Evolutionary conservation across 2,888 invertebrate genomes (phyloP), one percentile per base, ranked within the genome.

Genomic region (Hyposoter didymator): DNA sequence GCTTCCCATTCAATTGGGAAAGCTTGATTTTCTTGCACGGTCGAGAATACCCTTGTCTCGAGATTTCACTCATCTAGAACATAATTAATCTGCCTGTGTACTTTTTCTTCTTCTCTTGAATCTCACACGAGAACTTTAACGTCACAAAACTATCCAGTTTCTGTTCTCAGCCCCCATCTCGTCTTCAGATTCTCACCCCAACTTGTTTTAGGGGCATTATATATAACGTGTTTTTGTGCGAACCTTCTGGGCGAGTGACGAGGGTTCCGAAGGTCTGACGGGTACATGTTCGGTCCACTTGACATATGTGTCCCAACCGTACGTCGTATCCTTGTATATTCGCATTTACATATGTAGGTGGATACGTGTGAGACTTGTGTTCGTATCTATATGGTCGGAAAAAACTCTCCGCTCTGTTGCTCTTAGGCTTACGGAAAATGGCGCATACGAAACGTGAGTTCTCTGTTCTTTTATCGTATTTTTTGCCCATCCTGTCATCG

Each of bases 81-180:
- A 89, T 90, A 91, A 91, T 89, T 90, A 91, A 90, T 76, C 78
- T 87, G 88, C 88, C 88, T 88, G 88, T 88, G 88, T 88, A 0
- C n/a, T 49, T 49, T 47, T 45, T 28, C 14, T 59, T 59, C 28
- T 28, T 28, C 14, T 14, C 14, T 28, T 59, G 4, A 28, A 86
- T 83, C 84, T 87, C 83, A 69, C 75, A 74, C 83, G 82, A 80
- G 81, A 74, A 22, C 43, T 84, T 82, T 69, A 70, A 75, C 17
- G 19, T 69, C 55, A 87, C 87, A 82, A 75, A 84, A 64, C 17
- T 64, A 19, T 76, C 19, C 2, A 12, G 28, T 59, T 28, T 14
- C 22, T 28, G 59, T 5, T 28, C 28, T 28, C 28, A 28, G 59
- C 10, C 12, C 14, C 59, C 12, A 59, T 59, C 14, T 28, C 45